phyloP scores from a whole-genome alignment of 2,888 invertebrate genomes.

The Gymnocheta viridis region DNA sequence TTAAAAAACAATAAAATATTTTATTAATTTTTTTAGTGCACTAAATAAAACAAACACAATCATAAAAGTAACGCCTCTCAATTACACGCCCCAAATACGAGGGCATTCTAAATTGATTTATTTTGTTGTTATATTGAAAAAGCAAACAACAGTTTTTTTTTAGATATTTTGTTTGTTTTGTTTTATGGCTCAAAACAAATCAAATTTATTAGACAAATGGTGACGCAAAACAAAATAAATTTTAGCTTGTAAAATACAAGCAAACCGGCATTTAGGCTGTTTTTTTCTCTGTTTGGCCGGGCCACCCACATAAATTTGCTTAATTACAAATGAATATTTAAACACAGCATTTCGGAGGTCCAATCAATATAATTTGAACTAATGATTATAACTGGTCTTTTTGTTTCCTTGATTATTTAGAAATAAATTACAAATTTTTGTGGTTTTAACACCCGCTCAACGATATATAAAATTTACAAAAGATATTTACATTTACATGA shows the following conservation, averaged over 20 bases:
- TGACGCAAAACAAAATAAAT: not conserved
- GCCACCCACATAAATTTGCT: constrained; percentile 21
- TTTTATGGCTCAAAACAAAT: not conserved
- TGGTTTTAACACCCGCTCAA: constrained; percentile 1
- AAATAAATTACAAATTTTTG: constrained; percentile 24
- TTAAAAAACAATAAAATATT: too few species aligned
- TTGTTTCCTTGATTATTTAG: not conserved
- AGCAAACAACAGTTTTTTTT: not conserved
- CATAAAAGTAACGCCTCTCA: constrained; percentile 17
- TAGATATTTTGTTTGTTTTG: not conserved
- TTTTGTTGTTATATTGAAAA: not conserved
- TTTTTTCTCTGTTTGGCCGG: too few species aligned
- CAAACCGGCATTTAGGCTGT: not conserved
- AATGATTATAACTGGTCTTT: constrained; percentile 1
- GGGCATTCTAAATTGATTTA: too few species aligned
- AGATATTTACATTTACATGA: not conserved
- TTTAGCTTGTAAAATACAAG: not conserved
- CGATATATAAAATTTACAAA: not conserved
- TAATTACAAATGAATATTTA: constrained; percentile 10
- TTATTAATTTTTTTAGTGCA: not conserved
- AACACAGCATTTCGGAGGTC: not conserved
- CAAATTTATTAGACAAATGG: not conserved
- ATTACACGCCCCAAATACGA: not conserved
- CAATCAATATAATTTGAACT: constrained; percentile 23
- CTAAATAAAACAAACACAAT: not conserved